Evolutionary conservation across 2,888 invertebrate genomes (phyloP).

Genomic region (Hirtodrosophila trivittata): DNA sequence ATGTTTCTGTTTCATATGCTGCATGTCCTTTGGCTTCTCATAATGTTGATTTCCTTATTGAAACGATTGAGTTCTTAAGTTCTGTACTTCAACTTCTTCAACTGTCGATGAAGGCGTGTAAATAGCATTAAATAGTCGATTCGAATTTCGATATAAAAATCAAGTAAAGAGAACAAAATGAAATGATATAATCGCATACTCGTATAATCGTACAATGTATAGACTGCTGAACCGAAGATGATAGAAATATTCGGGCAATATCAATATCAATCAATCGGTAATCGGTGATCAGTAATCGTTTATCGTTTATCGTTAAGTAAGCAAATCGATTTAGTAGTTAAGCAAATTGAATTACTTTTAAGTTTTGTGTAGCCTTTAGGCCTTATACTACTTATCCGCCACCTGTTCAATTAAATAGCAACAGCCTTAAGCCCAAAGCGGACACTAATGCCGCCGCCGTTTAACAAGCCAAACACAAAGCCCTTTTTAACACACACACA

Average conservation of each 20-base stretch:
- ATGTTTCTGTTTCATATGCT: no score
- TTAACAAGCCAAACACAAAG: slow-evolving; percentile 31
- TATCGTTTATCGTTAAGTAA: slow-evolving; percentile 47
- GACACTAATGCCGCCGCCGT: slow-evolving; percentile 27
- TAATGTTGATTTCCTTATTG: slow-evolving; percentile 12
- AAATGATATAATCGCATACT: no score
- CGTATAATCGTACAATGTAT: slow-evolving; percentile 12
- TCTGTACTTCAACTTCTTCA: slow-evolving; percentile 11
- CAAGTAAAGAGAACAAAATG: not conserved
- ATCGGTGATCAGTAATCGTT: slow-evolving; percentile 40
- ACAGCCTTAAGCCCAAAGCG: slow-evolving; percentile 48
- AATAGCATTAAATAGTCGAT: slow-evolving; percentile 51
- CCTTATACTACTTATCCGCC: slow-evolving; percentile 31
- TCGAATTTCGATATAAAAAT: not conserved
- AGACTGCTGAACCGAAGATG: slow-evolving; percentile 70
- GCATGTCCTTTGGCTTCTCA: slow-evolving; percentile 39
- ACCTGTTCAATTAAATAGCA: slow-evolving; percentile 43
- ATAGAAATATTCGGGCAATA: slow-evolving; percentile 74
- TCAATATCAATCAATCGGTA: no score
- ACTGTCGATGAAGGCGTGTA: slow-evolving; percentile 53
- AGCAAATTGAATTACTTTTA: slow-evolving; percentile 70
- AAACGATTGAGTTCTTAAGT: slow-evolving; percentile 11
- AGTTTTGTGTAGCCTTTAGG: slow-evolving; percentile 60
- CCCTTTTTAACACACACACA: slow-evolving; percentile 12
- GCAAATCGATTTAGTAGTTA: slow-evolving; percentile 55